A percentile compares a stretch with the other conserved stretches of the same genome.
Conservation (phyloP, 2,113 vertebrate genomes). For the Grantiella picta region DNA sequence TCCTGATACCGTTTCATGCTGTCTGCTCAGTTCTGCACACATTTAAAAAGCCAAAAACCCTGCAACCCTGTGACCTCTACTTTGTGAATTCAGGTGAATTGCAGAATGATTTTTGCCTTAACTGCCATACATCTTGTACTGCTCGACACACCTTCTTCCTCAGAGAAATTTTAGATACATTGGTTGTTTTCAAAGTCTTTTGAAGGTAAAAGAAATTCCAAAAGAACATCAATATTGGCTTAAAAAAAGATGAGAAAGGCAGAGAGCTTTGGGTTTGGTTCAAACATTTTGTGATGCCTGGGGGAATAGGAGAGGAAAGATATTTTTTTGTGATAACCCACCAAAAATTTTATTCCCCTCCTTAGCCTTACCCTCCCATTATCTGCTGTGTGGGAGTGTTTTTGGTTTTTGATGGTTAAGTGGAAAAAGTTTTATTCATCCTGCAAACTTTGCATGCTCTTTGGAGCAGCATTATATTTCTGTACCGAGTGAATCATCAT, state of each 20-base stretch:
- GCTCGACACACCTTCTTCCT: background rate
- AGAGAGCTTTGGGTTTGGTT: background rate
- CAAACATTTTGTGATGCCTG: conserved; percentile 3
- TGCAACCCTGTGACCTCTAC: background rate
- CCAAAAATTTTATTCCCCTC: background rate
- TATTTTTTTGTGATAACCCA: background rate
- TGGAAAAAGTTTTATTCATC: background rate
- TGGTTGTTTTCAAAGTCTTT: background rate
- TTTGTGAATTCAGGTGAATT: background rate
- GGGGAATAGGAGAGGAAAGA: background rate
- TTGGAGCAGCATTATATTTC: background rate
- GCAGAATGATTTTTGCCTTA: background rate
- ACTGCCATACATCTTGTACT: background rate
- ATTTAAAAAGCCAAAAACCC: background rate
- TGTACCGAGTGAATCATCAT: background rate
- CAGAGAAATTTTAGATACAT: background rate
- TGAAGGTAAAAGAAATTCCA: background rate
- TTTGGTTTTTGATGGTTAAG: background rate
- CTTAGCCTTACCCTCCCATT: background rate
- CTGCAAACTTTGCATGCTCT: conserved; percentile 19
- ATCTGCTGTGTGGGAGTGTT: background rate
- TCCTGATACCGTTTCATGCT: background rate
- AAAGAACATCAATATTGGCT: background rate
- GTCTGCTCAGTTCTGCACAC: background rate
- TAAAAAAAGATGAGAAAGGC: conserved; percentile 1